Base-by-base conservation (phyloP, 2,888 invertebrate genomes). In the Pollenia angustigena region DNA sequence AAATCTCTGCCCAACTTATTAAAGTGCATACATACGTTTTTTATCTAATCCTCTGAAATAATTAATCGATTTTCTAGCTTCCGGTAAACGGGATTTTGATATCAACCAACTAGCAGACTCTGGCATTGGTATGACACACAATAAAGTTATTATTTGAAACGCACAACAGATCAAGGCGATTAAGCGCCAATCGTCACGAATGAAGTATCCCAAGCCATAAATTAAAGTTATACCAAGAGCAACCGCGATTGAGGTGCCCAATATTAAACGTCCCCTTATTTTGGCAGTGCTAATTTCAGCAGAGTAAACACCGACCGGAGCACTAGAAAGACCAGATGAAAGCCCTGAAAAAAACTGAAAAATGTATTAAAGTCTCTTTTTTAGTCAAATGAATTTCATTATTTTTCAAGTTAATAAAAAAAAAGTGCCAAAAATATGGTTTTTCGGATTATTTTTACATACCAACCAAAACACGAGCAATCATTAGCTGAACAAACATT, bases 61-160 rank as follows among this genome's bases (percentile, higher is more conserved):
- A 60, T 94, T 93, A 62, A 95, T 95, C 0, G 95, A 93, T 74
- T 94, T 93, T 7, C 94, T 93, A 0, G 96, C 96, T 81, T 95
- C 94, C 40, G 94, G 94, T 0, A 94, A 90, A 54, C 94, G 94
- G 6, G 95, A 95, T 89, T 95, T 95, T 3, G 95, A 94, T 7
- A 95, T 94, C 50, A 96, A 91, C 96, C 96, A 97, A 4, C 94
- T 94, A 0, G 96, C 96, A 54, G 96, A 95, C 92, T 97, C 96
- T 0, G 95, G 96, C 10, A 95, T 92, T 4, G 95, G 92, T 8
- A 94, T 91, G 11, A 96, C 91, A 18, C 95, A 91, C 0, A 95
- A 81, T 14, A 92, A 52, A 0, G 93, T 90, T 3, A 90, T 66
- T 12, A 93, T 82, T 85, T 93, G 92, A 88, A 92, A 93, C 0